A percentile compares a stretch with the other conserved stretches of the same genome.
phyloP scores from a whole-genome alignment of 2,888 invertebrate species.

The Drosophila recens region DNA sequence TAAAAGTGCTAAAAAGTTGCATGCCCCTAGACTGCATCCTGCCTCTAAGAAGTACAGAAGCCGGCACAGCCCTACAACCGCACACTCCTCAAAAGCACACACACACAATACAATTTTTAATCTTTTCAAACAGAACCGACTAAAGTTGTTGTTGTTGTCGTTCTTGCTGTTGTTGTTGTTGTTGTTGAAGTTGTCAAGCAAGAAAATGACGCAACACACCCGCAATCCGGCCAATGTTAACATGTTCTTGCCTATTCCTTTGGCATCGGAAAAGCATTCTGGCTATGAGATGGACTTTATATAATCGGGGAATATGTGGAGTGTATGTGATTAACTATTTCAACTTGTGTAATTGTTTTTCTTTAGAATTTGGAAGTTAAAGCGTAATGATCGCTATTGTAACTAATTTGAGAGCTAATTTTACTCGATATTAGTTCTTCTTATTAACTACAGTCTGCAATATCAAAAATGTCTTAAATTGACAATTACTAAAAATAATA shows the following conservation, averaged over 20 bases:
- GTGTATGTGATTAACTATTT: neutral
- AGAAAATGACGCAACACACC: constrained; percentile 55
- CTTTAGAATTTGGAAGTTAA: too few species aligned
- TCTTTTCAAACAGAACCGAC: constrained; percentile 63
- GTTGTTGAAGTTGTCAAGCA: constrained; percentile 59
- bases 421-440: too few species aligned
- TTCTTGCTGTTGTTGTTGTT: constrained; percentile 29
- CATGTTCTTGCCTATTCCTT: constrained; percentile 20
- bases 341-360: too few species aligned
- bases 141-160: constrained; percentile 35
- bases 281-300: constrained; percentile 5
- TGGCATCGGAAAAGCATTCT: constrained; percentile 3
- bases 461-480: too few species aligned
- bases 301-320: neutral
- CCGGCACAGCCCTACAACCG: constrained; percentile 8
- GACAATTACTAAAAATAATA: too few species aligned
- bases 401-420: too few species aligned
- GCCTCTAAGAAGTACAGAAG: constrained; percentile 45
- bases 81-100: constrained; percentile 5
- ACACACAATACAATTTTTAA: constrained; percentile 65
- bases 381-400: too few species aligned
- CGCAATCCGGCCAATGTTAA: constrained; percentile 41
- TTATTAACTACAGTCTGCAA: too few species aligned
- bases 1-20: constrained; percentile 78
- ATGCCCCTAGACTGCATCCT: constrained; percentile 77